These are phyloP conservation scores for Synergus itoensis DNA, from an alignment of 2,888 invertebrate species.

Conservation along the genomic window DNA sequence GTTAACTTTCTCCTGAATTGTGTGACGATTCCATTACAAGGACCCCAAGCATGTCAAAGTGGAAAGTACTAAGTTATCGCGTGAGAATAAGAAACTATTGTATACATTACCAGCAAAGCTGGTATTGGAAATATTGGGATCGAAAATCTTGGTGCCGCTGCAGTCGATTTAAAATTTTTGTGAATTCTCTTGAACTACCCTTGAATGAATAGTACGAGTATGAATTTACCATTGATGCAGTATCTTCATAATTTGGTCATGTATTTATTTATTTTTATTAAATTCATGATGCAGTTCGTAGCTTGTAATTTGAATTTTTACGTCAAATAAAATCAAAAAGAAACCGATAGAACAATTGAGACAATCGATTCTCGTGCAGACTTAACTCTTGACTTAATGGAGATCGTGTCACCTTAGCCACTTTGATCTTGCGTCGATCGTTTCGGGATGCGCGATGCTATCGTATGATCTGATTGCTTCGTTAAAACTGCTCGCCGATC, in stretches of 20 bases:
- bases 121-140: too few relatives aligned
- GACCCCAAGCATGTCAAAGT: slow-evolving; percentile 34
- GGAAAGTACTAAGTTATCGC: slow-evolving; percentile 32
- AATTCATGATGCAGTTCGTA: neutral
- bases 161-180: too few relatives aligned
- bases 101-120: neutral
- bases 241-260: too few relatives aligned
- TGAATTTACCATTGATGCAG: too few relatives aligned
- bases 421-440: slow-evolving; percentile 58
- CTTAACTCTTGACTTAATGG: slow-evolving; percentile 57
- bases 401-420: slow-evolving; percentile 59
- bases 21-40: slow-evolving; percentile 36
- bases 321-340: slow-evolving; percentile 18
- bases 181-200: too few relatives aligned
- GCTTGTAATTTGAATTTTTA: slow-evolving; percentile 19
- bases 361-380: slow-evolving; percentile 47
- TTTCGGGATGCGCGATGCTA: slow-evolving; percentile 53
- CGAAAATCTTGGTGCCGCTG: too few relatives aligned
- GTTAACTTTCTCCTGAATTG: slow-evolving; percentile 35
- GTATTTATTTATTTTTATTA: neutral
- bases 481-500: slow-evolving; percentile 64
- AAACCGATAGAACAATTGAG: slow-evolving; percentile 44
- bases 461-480: slow-evolving; percentile 67
- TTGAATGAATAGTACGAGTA: too few relatives aligned
- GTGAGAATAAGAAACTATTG: slow-evolving; percentile 35